Evolutionary conservation across 1,140 invertebrate species (phyloP).

Genomic region (Lasaia peninsularis): DNA sequence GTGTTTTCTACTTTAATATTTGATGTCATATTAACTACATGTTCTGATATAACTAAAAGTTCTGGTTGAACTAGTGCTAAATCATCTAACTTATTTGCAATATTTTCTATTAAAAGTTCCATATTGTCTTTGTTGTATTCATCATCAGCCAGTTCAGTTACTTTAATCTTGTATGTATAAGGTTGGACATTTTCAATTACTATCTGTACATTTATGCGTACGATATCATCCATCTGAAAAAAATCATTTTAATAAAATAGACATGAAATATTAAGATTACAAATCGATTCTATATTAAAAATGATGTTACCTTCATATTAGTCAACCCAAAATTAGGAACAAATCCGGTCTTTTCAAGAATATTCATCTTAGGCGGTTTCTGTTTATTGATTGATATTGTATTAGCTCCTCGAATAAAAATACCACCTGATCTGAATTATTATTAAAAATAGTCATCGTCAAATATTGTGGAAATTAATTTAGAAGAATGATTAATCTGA

Average conservation of each 20-base stretch:
- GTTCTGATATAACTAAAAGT: slow-evolving; percentile 60
- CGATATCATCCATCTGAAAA: slow-evolving; percentile 64
- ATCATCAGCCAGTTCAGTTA: slow-evolving; percentile 81
- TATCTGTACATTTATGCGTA: slow-evolving; percentile 82
- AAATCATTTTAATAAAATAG: slow-evolving; percentile 10
- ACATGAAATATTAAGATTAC: neutral
- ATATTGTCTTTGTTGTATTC: slow-evolving; percentile 67
- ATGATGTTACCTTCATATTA: slow-evolving; percentile 40
- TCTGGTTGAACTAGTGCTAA: slow-evolving; percentile 81
- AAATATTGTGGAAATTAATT: no score
- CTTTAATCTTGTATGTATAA: slow-evolving; percentile 80
- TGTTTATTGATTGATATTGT: slow-evolving; percentile 87
- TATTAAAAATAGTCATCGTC: no score
- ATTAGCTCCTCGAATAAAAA: slow-evolving; percentile 90
- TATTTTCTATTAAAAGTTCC: slow-evolving; percentile 71
- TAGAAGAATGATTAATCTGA: no score
- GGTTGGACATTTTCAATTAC: slow-evolving; percentile 86
- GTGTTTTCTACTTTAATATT: slow-evolving; percentile 80
- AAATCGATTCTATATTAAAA: neutral
- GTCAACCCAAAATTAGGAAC: slow-evolving; percentile 80
- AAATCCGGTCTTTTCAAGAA: slow-evolving; percentile 87
- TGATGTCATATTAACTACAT: slow-evolving; percentile 63
- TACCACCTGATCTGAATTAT: slow-evolving; percentile 82
- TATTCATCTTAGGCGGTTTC: slow-evolving; percentile 80
- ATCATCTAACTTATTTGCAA: slow-evolving; percentile 79